phyloP scores from a whole-genome alignment of 2,113 vertebrate species.

The Crypturellus undulatus region DNA sequence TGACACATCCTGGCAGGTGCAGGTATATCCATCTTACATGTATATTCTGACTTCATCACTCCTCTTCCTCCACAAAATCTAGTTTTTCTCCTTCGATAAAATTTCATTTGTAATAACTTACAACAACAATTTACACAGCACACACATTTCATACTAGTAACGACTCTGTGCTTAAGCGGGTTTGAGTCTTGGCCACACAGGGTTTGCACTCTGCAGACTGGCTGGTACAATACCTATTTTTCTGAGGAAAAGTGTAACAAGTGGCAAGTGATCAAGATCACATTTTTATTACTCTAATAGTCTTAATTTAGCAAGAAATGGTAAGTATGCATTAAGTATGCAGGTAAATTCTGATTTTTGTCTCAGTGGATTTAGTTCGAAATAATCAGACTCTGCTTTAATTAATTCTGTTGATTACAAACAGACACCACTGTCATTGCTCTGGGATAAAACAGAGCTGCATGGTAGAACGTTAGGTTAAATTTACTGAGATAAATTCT shows the following conservation, averaged over 20 bases:
- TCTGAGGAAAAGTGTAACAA: background rate
- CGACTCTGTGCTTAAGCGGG: background rate
- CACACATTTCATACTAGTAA: background rate
- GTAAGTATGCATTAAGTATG: background rate
- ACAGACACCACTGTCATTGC: background rate
- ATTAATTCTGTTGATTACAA: constrained; percentile 2
- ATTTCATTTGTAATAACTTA: background rate
- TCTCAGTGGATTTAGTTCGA: background rate
- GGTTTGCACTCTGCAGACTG: background rate
- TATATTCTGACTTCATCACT: fast-evolving
- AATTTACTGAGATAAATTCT: constrained; percentile 62
- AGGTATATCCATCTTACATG: background rate
- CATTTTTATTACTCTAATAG: background rate
- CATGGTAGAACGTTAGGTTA: constrained; percentile 5
- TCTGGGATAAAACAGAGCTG: constrained; percentile 10
- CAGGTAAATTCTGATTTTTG: background rate
- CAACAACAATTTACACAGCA: background rate
- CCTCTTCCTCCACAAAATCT: background rate
- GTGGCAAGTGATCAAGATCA: background rate
- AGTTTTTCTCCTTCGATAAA: background rate
- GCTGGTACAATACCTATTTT: fast-evolving
- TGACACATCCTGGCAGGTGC: background rate
- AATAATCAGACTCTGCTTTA: constrained; percentile 1
- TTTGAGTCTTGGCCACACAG: background rate
- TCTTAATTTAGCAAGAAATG: background rate